Conservation (phyloP, 2,113 vertebrate genomes). For the Pipra filicauda region DNA sequence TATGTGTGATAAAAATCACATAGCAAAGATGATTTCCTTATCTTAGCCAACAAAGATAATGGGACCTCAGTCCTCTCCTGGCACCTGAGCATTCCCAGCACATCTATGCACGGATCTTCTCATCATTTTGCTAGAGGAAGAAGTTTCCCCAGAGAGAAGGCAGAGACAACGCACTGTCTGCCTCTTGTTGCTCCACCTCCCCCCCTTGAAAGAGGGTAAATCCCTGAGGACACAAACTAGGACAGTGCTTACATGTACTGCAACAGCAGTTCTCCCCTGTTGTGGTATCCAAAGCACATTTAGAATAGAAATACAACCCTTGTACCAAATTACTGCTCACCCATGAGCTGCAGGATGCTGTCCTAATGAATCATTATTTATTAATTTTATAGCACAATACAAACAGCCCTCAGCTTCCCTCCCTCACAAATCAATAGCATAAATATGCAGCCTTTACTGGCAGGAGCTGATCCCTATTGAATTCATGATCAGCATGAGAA, state of each 20-base stretch:
- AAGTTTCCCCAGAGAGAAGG: neutral
- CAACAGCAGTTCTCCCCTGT: neutral
- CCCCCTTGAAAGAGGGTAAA: neutral
- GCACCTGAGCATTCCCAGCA: neutral
- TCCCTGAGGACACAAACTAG: neutral
- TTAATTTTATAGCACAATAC: conserved; percentile 40
- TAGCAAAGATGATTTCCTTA: neutral
- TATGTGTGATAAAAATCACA: neutral
- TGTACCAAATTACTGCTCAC: neutral
- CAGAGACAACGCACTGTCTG: rapidly evolving
- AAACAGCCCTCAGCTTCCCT: conserved; percentile 33
- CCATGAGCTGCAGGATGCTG: neutral
- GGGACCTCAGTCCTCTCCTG: neutral
- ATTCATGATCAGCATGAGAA: conserved; percentile 16
- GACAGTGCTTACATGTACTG: neutral
- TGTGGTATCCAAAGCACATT: neutral
- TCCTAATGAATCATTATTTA: conserved; percentile 51
- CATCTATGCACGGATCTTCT: too few relatives aligned
- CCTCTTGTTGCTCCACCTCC: neutral
- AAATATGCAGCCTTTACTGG: conserved; percentile 44
- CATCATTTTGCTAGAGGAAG: neutral
- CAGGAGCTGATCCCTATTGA: conserved; percentile 6
- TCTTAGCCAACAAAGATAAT: neutral
- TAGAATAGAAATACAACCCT: neutral
- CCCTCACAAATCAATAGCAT: conserved; percentile 36